Base-by-base conservation (phyloP, 2,797 vertebrate genomes). In the Argyrosomus regius region DNA sequence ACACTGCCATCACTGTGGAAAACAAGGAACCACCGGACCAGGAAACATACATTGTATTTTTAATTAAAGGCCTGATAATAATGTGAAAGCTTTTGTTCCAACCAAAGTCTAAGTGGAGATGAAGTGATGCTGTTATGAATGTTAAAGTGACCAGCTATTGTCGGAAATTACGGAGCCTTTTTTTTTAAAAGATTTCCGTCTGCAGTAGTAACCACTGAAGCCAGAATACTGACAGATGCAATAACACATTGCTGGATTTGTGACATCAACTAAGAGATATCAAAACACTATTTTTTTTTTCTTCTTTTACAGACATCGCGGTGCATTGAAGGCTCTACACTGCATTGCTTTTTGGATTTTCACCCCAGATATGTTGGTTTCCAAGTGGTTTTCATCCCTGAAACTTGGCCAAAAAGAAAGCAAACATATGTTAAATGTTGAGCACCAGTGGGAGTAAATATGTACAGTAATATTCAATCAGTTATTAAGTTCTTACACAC, bases 31-130 rank as follows among this genome's bases (percentile, higher is more conserved):
- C 3, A 2, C 20, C 2, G 20, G 20, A 46, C 35, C 6, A 67
- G 28, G 39, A 16, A 59, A 11, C 35, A 57, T 22, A 65, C 31
- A 53, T 45, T 8, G 22, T 43, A 54, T 24, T 20, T 20, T 57
- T 4, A n/a, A 31, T 18, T 63, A 11, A 39, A 46, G 41, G 56
- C 2, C 43, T 3, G 11, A 24, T 4, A 41, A 17, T 16, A 12
- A 39, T 39, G 35, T 9, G 6, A 45, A 13, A 0, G 17, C 41
- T 78, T 77, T 17, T 18, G 0, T 59, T 75, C 58, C 68, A 70
- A 81, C 75, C 77, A 77, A 81, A 39, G 35, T 39, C 35, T 9
- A 39, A 39, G 35, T 39, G 35, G 35, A 9, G 35, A 39, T 39
- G 35, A 39, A 31, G 31, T 6, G 20, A 64, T 9, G 57, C 49